Evolutionary conservation across 37 sponge, comb jelly and placozoan species (phyloP), one percentile per base, ranked within the genome.

Genomic region (Aplysina aerophoba): DNA sequence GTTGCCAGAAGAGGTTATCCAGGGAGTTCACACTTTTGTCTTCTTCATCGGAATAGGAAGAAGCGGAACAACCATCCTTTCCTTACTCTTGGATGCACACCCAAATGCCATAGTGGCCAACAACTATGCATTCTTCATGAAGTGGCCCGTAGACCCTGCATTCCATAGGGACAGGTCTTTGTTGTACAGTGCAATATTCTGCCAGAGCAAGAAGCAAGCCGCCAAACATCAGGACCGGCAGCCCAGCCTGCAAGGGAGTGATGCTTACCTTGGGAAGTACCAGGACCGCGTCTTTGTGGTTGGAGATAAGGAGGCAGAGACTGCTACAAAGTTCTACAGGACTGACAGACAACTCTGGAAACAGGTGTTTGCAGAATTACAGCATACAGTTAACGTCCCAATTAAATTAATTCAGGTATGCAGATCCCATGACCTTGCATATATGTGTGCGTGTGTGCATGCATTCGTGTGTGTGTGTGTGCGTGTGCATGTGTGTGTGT

Each of bases 281-380:
- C 64, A 62, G 64, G 64, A 11, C 4, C 24, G 11, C 4, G 64
- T 62, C 27, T 28, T 14, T 62, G 64, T 62, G 64, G 11, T 62
- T 62, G 64, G 64, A 62, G 64, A 62, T 4, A 62, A 62, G 12
- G 64, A 62, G 64, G 64, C 64, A 62, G 64, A 13, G 4, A 62
- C 64, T 62, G 64, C 24, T 14, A 62, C 64, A 13, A 27, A 11
- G 64, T 27, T 62, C 12, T 62, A 28, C 28, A 28, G 64, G 12
- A 11, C 27, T 6, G 11, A 62, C 64, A 62, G 12, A 62, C 24
- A n/a, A 62, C 27, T 62, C 4, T 62, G 64, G 64, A 62, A 6
- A 11, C 2, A n/a, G 5, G 12, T 62, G 12, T 62, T 62, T 62
- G 28, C 24, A 3, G 64, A 62, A 62, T 14, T 62, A 62, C 64